Percentiles rank a stretch among this genome's conserved stretches.
phyloP scores from a whole-genome alignment of 2,888 invertebrate species.

The Chrysolina americana region DNA sequence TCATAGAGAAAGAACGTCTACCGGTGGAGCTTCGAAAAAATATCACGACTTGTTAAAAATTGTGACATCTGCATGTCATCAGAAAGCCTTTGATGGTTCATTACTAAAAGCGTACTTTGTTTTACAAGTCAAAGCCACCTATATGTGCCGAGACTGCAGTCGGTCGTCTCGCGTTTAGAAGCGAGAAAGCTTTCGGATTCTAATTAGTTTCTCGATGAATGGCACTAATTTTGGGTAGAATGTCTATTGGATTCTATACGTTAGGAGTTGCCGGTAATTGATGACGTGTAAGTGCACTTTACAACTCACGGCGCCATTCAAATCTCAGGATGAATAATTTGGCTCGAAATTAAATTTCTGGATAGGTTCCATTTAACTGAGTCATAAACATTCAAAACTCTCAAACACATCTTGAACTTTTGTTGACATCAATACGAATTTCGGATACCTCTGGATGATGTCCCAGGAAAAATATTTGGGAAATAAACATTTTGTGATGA shows the following conservation, averaged over 20 bases:
- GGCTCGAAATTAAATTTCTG: not conserved
- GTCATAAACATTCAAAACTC: no score
- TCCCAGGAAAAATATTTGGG: no score
- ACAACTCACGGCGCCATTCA: slow-evolving; percentile 6
- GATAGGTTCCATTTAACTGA: not conserved
- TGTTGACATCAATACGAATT: no score
- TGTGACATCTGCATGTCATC: slow-evolving; percentile 50
- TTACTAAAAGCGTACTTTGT: slow-evolving; percentile 46
- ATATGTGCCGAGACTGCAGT: slow-evolving; percentile 17
- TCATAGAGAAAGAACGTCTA: slow-evolving; percentile 3
- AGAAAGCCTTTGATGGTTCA: slow-evolving; percentile 48
- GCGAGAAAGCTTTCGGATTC: slow-evolving; percentile 3
- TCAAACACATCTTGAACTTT: no score
- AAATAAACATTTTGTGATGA: no score
- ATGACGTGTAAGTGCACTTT: slow-evolving; percentile 19
- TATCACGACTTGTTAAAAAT: slow-evolving; percentile 48
- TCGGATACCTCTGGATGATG: no score
- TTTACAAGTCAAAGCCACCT: slow-evolving; percentile 28
- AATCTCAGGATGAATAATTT: not conserved
- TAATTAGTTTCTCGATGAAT: slow-evolving; percentile 22
- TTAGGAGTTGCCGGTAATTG: slow-evolving; percentile 5
- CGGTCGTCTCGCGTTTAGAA: not conserved
- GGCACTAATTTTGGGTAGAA: slow-evolving; percentile 13
- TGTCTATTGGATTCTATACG: slow-evolving; percentile 13
- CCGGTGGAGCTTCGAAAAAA: slow-evolving; percentile 40